These are phyloP conservation scores for Mylabris phalerata DNA, from an alignment of 1,140 invertebrate genomes.

Conservation along the genomic window DNA sequence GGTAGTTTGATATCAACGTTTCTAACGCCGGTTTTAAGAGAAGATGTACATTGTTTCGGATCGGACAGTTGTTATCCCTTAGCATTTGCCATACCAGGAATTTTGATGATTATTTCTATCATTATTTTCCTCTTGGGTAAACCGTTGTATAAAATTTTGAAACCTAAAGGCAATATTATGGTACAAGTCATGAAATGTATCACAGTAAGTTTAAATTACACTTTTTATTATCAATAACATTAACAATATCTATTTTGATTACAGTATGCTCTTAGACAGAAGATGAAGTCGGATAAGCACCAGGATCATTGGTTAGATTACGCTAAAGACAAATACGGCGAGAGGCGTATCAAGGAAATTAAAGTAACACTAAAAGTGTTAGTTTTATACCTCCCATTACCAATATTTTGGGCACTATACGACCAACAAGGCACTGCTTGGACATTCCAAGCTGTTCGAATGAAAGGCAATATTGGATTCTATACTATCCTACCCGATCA, in stretches of 20 bases:
- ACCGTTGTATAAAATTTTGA: slow-evolving; percentile 65
- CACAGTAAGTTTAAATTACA: too few relatives aligned
- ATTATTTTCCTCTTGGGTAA: slow-evolving; percentile 77
- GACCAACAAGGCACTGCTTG: slow-evolving; percentile 89
- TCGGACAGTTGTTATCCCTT: slow-evolving; percentile 78
- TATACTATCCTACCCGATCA: slow-evolving; percentile 78
- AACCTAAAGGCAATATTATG: slow-evolving; percentile 78
- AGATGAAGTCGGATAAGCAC: slow-evolving; percentile 45
- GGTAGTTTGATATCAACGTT: slow-evolving; percentile 87
- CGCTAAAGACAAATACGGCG: slow-evolving; percentile 66
- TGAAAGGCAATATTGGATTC: slow-evolving; percentile 74
- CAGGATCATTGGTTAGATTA: slow-evolving; percentile 74
- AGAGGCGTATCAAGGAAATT: slow-evolving; percentile 64
- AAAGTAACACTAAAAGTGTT: slow-evolving; percentile 67
- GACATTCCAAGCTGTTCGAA: slow-evolving; percentile 88
- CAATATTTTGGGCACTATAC: slow-evolving; percentile 85
- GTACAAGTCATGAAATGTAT: slow-evolving; percentile 70
- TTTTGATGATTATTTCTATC: slow-evolving; percentile 76
- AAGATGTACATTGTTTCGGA: slow-evolving; percentile 76
- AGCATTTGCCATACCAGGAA: slow-evolving; percentile 86
- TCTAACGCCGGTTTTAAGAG: slow-evolving; percentile 78
- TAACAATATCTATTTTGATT: slow-evolving; percentile 10
- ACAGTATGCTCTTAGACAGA: slow-evolving; percentile 43
- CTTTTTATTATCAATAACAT: too few relatives aligned
- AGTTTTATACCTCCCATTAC: slow-evolving; percentile 72